These are phyloP conservation scores for Cordilura impudica DNA, from an alignment of 2,888 invertebrate genomes.

Conservation along the genomic window DNA sequence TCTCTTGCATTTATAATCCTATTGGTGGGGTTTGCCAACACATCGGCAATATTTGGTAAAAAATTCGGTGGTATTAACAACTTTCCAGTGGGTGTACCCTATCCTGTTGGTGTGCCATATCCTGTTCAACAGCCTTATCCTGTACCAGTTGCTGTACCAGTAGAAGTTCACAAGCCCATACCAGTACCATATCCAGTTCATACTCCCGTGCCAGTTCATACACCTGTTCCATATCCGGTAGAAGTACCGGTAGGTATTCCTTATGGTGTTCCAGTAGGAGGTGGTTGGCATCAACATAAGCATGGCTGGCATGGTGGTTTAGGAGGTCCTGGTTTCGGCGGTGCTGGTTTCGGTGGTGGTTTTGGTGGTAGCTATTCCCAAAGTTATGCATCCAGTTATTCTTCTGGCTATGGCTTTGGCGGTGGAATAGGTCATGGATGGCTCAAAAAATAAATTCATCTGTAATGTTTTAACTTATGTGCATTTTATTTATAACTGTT, in stretches of 20 bases:
- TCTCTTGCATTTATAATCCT: background rate
- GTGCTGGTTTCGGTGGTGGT: slow-evolving; percentile 41
- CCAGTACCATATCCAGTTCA: slow-evolving; percentile 10
- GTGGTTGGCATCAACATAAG: slow-evolving; percentile 56
- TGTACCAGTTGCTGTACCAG: background rate
- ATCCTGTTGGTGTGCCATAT: slow-evolving; percentile 32
- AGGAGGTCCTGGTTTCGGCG: slow-evolving; percentile 52
- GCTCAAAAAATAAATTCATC: slow-evolving; percentile 28
- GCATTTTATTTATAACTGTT: background rate
- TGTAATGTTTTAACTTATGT: background rate
- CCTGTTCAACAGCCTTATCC: slow-evolving; percentile 41
- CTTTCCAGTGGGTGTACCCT: slow-evolving; percentile 27
- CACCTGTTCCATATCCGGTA: background rate
- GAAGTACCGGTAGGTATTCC: slow-evolving; percentile 23
- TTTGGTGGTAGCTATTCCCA: slow-evolving; percentile 50
- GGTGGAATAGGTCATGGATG: slow-evolving; percentile 14
- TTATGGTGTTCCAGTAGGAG: slow-evolving; percentile 28
- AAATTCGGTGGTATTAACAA: slow-evolving; percentile 7
- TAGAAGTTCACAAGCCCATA: slow-evolving; percentile 1
- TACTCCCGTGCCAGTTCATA: slow-evolving; percentile 24
- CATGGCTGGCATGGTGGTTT: slow-evolving; percentile 36
- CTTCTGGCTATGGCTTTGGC: slow-evolving; percentile 30
- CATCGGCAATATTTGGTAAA: slow-evolving; percentile 13
- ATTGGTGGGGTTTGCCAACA: background rate
- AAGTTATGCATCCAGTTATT: slow-evolving; percentile 9